phyloP scores from a whole-genome alignment of 2,113 vertebrate species.

The Suncus etruscus region DNA sequence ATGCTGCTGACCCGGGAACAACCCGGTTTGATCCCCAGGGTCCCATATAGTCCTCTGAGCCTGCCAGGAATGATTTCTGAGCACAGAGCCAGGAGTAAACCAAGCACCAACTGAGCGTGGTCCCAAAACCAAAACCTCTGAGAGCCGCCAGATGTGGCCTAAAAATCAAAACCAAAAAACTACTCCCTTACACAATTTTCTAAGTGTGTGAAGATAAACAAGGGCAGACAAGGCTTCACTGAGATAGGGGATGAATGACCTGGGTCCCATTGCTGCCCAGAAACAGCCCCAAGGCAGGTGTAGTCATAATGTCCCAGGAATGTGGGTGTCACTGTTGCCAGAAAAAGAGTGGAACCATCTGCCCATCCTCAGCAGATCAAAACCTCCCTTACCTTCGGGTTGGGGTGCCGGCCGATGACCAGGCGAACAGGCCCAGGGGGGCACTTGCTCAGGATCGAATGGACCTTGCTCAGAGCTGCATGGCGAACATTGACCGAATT shows the following conservation, averaged over 20 bases:
- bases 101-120: too few relatives aligned
- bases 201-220: not conserved
- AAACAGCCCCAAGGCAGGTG: not conserved
- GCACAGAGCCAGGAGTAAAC: too few relatives aligned
- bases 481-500: slow-evolving; percentile 95
- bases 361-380: not conserved
- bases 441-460: slow-evolving; percentile 96
- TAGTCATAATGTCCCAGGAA: not conserved
- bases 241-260: not conserved
- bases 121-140: not conserved
- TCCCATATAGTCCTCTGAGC: too few relatives aligned
- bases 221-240: not conserved
- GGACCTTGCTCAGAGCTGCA: slow-evolving; percentile 94
- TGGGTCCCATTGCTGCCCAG: not conserved
- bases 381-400: slow-evolving; percentile 92
- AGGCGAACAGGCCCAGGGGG: slow-evolving; percentile 96
- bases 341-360: rapidly evolving
- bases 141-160: too few relatives aligned
- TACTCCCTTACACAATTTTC: not conserved
- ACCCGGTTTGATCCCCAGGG: too few relatives aligned
- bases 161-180: not conserved
- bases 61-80: too few relatives aligned
- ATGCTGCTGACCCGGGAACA: too few relatives aligned
- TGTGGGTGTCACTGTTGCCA: too few relatives aligned
- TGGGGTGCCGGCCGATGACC: slow-evolving; percentile 96